Conservation (phyloP, 1,140 invertebrate genomes). For the Drosophila auraria region DNA sequence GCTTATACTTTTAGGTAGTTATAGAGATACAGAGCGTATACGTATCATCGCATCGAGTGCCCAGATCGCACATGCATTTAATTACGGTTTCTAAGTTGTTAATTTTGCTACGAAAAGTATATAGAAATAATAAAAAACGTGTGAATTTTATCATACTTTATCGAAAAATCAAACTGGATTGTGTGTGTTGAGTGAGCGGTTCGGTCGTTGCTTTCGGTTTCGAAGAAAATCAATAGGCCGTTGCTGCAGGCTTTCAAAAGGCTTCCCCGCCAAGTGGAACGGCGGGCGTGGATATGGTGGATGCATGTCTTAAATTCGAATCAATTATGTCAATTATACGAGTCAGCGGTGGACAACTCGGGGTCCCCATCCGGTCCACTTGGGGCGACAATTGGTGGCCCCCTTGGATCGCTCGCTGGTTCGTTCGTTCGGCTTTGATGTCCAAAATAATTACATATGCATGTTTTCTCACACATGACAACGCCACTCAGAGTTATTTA, state of each 20-base stretch:
- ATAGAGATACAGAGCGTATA: constrained; percentile 30
- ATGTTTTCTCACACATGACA: constrained; percentile 41
- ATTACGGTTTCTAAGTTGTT: constrained; percentile 63
- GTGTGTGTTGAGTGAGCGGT: constrained; percentile 8
- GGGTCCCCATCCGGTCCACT: constrained; percentile 39
- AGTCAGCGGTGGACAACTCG: constrained; percentile 13
- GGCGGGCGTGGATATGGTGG: constrained; percentile 9
- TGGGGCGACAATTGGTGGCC: constrained; percentile 63
- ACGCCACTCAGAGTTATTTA: not conserved
- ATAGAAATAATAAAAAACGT: constrained; percentile 40
- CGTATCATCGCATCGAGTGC: constrained; percentile 15
- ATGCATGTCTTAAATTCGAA: constrained; percentile 48
- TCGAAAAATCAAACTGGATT: constrained; percentile 10
- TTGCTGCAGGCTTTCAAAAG: constrained; percentile 5
- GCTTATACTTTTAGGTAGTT: constrained; percentile 21
- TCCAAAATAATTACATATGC: constrained; percentile 43
- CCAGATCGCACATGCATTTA: constrained; percentile 67
- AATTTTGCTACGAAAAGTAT: constrained; percentile 27
- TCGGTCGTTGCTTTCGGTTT: not conserved
- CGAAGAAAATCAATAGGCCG: constrained; percentile 62
- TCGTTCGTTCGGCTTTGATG: constrained; percentile 28
- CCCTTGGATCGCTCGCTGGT: not conserved
- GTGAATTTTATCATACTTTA: constrained; percentile 45
- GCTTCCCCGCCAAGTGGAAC: constrained; percentile 14
- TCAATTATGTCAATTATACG: constrained; percentile 76